Conservation (phyloP, 30 jellyfish, hydroid and myxozoan genomes). For the Clytia hemisphaerica region DNA sequence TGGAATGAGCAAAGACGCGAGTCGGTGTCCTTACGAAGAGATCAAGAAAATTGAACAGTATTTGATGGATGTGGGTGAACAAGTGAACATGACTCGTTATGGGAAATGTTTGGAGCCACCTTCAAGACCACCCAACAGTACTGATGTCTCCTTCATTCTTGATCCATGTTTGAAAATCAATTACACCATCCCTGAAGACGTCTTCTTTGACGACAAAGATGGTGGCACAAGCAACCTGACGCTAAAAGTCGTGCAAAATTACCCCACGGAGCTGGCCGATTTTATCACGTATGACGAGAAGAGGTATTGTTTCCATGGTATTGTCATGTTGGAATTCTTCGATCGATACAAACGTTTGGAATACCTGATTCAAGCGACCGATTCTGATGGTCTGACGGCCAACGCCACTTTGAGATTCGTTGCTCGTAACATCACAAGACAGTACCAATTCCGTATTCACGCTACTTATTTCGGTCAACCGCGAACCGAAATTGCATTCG, state of each 20-base stretch:
- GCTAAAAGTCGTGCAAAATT: background rate
- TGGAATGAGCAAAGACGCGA: too few relatives aligned
- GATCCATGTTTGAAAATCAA: slow-evolving; percentile 18
- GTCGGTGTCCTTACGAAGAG: too few relatives aligned
- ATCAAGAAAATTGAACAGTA: too few relatives aligned
- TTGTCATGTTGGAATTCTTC: background rate
- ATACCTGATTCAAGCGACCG: slow-evolving; percentile 13
- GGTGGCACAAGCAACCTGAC: slow-evolving; percentile 25
- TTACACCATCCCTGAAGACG: background rate
- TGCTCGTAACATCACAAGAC: too few relatives aligned
- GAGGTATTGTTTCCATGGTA: slow-evolving; percentile 1
- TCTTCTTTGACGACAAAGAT: slow-evolving; percentile 24
- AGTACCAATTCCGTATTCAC: too few relatives aligned
- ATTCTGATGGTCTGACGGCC: slow-evolving; percentile 19
- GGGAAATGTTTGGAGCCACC: slow-evolving; percentile 16
- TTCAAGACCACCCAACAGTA: slow-evolving; percentile 13
- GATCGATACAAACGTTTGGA: background rate
- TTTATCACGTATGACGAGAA: background rate
- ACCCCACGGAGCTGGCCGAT: background rate
- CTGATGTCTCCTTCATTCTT: background rate
- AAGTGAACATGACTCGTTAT: too few relatives aligned
- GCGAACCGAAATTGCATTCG: too few relatives aligned
- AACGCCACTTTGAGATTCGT: background rate
- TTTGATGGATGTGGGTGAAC: too few relatives aligned
- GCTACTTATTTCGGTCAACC: too few relatives aligned